A percentile compares a stretch with the other conserved stretches of the same genome.
Evolutionary conservation across 2,888 invertebrate species (phyloP).

Genomic region (Flexamia atlantica): DNA sequence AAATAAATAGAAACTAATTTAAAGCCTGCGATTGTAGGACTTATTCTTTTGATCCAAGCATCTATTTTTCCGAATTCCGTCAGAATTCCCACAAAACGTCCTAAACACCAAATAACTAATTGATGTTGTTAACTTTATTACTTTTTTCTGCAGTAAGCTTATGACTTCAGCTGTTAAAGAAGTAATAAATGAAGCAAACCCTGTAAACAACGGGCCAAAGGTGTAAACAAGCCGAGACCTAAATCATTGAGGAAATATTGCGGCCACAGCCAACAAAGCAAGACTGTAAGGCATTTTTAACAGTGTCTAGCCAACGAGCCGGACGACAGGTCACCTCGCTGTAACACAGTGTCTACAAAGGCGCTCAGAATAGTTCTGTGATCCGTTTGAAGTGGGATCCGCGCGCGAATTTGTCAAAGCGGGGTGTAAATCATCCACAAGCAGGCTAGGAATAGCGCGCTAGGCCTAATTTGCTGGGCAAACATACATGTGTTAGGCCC

Average conservation of each 20-base stretch:
- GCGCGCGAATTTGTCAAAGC: conserved; percentile 57
- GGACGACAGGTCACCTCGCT: conserved; percentile 35
- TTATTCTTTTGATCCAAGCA: too few species aligned
- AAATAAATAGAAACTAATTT: too few species aligned
- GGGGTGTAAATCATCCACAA: conserved; percentile 45
- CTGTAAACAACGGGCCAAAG: background rate
- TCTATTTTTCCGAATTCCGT: too few species aligned
- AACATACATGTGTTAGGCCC: conserved; percentile 47
- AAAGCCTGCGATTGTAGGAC: too few species aligned
- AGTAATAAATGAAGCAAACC: background rate
- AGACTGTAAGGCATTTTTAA: conserved; percentile 49
- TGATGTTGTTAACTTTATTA: too few species aligned
- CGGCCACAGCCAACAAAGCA: conserved; percentile 44
- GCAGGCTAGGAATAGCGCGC: conserved; percentile 49
- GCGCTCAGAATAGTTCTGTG: conserved; percentile 41
- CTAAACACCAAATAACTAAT: too few species aligned
- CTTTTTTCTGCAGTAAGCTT: background rate
- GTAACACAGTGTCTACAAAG: conserved; percentile 53
- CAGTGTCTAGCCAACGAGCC: conserved; percentile 35
- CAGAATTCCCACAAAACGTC: too few species aligned
- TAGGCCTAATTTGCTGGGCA: conserved; percentile 55
- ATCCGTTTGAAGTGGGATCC: conserved; percentile 36
- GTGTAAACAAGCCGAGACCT: conserved; percentile 46
- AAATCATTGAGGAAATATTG: conserved; percentile 51
- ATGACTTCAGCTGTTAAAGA: background rate